Conservation (phyloP, 2,113 vertebrate genomes). For the Spea bombifrons region DNA sequence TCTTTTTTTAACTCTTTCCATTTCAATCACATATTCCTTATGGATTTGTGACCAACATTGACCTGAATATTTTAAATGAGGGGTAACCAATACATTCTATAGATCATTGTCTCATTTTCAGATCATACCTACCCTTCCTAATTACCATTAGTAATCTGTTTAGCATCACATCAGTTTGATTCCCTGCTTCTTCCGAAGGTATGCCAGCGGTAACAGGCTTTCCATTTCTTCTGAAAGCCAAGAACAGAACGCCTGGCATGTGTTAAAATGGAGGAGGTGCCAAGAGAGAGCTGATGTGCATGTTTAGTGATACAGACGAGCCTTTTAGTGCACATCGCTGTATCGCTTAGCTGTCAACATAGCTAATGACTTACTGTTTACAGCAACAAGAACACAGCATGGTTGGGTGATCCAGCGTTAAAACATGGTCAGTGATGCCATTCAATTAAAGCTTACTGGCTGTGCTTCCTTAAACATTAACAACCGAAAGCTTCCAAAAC, state of each 20-base stretch:
- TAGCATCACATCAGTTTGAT: too few species aligned
- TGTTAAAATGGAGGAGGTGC: constrained; percentile 6
- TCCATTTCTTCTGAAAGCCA: neutral
- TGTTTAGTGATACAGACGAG: constrained; percentile 17
- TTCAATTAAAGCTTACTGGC: constrained; percentile 9
- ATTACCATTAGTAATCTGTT: too few species aligned
- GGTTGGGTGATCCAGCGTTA: constrained; percentile 23
- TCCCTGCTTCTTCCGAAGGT: too few species aligned
- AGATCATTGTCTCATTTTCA: too few species aligned
- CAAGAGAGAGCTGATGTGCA: neutral
- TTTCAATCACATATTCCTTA: too few species aligned
- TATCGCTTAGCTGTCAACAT: constrained; percentile 38
- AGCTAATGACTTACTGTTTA: constrained; percentile 32
- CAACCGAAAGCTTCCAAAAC: neutral
- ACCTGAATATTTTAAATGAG: too few species aligned
- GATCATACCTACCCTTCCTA: too few species aligned
- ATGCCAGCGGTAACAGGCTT: neutral
- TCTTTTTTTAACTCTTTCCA: too few species aligned
- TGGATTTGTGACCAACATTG: too few species aligned
- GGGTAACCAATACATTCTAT: too few species aligned
- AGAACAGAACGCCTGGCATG: neutral
- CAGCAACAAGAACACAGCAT: constrained; percentile 27
- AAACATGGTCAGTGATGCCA: constrained; percentile 11
- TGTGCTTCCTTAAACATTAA: constrained; percentile 6
- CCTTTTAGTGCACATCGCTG: neutral